phyloP scores from a whole-genome alignment of 2,797 vertebrate species.

The Coregonus suidteri region DNA sequence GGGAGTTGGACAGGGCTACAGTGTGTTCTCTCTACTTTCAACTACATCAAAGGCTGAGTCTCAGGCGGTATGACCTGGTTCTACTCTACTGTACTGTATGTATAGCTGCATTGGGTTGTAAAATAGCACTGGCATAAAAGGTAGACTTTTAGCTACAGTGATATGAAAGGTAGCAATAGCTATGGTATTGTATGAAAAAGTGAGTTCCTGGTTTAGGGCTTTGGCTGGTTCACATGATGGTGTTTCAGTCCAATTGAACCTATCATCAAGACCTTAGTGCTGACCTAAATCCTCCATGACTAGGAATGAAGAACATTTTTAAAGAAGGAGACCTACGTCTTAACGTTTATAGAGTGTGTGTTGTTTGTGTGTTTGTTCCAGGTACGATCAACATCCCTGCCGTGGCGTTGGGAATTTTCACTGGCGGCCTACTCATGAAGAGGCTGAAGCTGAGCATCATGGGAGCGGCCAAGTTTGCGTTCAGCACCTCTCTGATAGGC shows the following conservation, averaged over 20 bases:
- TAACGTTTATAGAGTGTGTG: neutral
- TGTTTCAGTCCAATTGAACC: neutral
- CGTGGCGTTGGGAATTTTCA: slow-evolving; percentile 77
- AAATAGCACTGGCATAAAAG: neutral
- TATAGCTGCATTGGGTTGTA: neutral
- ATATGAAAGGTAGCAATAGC: neutral
- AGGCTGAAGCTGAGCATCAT: slow-evolving; percentile 74
- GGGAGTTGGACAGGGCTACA: neutral
- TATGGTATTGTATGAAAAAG: neutral
- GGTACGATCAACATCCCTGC: slow-evolving; percentile 75
- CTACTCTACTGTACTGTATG: neutral
- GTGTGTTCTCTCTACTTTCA: neutral
- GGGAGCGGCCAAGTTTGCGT: slow-evolving; percentile 70
- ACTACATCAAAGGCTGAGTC: neutral
- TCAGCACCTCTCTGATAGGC: slow-evolving; percentile 65
- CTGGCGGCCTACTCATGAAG: slow-evolving; percentile 79
- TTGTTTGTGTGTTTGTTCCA: slow-evolving; percentile 33
- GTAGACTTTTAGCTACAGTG: neutral
- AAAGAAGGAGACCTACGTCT: neutral
- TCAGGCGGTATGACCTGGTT: no score
- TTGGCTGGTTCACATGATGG: neutral
- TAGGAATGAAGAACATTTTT: neutral
- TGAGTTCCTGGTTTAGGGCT: neutral
- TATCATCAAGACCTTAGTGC: neutral
- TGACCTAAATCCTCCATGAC: neutral